A percentile compares a stretch with the other conserved stretches of the same genome.
Evolutionary conservation across 2,797 vertebrate genomes (phyloP).

Genomic region (Rhodeus uyekii): DNA sequence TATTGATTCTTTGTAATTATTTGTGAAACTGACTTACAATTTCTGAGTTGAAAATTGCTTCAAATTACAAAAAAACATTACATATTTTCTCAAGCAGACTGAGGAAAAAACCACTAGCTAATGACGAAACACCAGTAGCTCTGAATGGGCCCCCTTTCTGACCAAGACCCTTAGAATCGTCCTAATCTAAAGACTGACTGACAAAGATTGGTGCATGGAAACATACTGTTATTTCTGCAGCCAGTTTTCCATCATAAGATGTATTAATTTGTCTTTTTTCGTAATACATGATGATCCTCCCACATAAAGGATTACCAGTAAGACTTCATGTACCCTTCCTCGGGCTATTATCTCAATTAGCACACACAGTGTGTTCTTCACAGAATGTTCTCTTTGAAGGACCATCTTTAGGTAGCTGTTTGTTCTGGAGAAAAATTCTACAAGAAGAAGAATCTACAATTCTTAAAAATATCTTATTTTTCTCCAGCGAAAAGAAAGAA

Average conservation of each 20-base stretch:
- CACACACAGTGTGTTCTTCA: slow-evolving; percentile 10
- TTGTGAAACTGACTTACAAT: not conserved
- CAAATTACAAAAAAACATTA: not conserved
- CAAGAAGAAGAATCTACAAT: too few relatives aligned
- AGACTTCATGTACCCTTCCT: slow-evolving; percentile 12
- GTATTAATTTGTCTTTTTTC: not conserved
- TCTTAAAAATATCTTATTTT: too few relatives aligned
- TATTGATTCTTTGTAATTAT: not conserved
- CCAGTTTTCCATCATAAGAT: slow-evolving; percentile 13
- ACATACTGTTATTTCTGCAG: not conserved
- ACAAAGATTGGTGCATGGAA: not conserved
- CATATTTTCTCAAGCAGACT: too few relatives aligned
- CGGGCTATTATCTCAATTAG: slow-evolving; percentile 14
- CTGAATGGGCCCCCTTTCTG: not conserved
- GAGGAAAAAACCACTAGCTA: too few relatives aligned
- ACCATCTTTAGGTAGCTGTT: slow-evolving; percentile 44
- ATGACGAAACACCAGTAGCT: not conserved
- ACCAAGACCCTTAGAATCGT: not conserved
- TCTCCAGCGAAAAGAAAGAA: not conserved
- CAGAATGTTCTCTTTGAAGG: slow-evolving; percentile 39
- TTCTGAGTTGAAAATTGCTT: not conserved
- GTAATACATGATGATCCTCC: not conserved
- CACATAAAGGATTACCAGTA: slow-evolving; percentile 13
- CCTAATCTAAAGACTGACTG: not conserved
- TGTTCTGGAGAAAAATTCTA: slow-evolving; percentile 16